Evolutionary conservation across 1,140 invertebrate genomes (phyloP), one percentile per base, ranked within the genome.

Genomic region (Diploscapter pachys): DNA sequence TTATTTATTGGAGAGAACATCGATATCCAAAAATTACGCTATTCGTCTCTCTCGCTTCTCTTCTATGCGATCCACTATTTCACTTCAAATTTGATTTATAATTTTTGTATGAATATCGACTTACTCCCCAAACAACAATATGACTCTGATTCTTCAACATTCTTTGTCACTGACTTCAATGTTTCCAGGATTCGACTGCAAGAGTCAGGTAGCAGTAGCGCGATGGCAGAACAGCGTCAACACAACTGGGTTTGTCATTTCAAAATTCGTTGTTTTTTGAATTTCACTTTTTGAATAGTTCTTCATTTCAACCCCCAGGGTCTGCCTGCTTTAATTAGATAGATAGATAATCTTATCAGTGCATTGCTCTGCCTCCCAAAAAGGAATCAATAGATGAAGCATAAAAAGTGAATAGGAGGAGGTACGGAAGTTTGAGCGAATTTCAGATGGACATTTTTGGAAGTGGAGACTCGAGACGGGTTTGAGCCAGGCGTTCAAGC

Each of bases 381-480:
- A 73, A 11, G 3, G n/a, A 51, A 5, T 54, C 52, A 13, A 50
- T 70, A n/a, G 56, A n/a, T 70, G 2, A 70, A 48, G 2, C 13
- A n/a, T 11, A 67, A 13, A 11, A 13, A 2, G 13, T 51, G 8
- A 53, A 53, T 67, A 67, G 50, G 49, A 67, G 50, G 49, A 31
- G 1, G 1, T 31, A 31, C 31, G 31, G 31, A 31, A 31, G 31
- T 0, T 31, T 31, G 31, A 31, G 3, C 53, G 8, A 54, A 50
- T 5, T 71, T 54, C 73, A 78, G 81, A 63, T 83, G 82, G 82
- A 82, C 83, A 5, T 85, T 85, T 75, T 70, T 83, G 49, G 84
- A 84, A 75, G 80, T 82, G 55, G 78, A 83, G 63, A 83, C 80
- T 49, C 68, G 69, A 8, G 57, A 63, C 49, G 55, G 52, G 6